Base-by-base conservation (phyloP, 2,888 invertebrate genomes). In the Epirrhoe tristata region DNA sequence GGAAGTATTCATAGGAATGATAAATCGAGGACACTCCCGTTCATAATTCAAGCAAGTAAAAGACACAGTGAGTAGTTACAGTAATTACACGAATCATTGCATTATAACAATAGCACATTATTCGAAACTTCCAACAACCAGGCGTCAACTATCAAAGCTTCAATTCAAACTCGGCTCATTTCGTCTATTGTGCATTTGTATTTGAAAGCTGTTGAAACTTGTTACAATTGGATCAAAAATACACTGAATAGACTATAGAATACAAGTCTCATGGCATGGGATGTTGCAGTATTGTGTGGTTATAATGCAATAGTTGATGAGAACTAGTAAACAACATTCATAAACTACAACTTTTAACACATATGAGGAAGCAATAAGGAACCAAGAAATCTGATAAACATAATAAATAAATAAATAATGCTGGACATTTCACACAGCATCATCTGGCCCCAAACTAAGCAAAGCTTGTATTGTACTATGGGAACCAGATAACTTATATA, bases 11-110 rank as follows among this genome's bases (percentile, higher is more conserved):
- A 48, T 46, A 46, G 12, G 51, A 48, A 48, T 48, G 24, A 17
- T 43, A 53, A 36, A 34, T 24, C 24, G 32, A 10, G 24, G 39
- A 17, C 64, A 39, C 58, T 54, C 54, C 53, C 31, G 36, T 17
- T 5, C 4, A 7, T 31, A 61, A 14, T 32, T 10, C 5, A 43
- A 14, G 46, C 24, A 36, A 31, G 17, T 39, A 57, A 36, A 53
- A 52, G 50, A 59, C 16, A 48, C 48, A 57, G 50, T 56, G 61
- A 76, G 73, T 73, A 76, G 74, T 70, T 71, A 69, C 66, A 75
- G 78, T 81, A 77, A 85, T 87, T 86, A 85, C 82, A 87, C 86
- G 89, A 84, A 66, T 82, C 85, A 87, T 85, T 89, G 84, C 76
- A 78, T 79, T 76, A 72, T 75, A 70, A 83, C 81, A 84, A 83